phyloP scores from a whole-genome alignment of 2,113 vertebrate species.

The Carassius carassius region DNA sequence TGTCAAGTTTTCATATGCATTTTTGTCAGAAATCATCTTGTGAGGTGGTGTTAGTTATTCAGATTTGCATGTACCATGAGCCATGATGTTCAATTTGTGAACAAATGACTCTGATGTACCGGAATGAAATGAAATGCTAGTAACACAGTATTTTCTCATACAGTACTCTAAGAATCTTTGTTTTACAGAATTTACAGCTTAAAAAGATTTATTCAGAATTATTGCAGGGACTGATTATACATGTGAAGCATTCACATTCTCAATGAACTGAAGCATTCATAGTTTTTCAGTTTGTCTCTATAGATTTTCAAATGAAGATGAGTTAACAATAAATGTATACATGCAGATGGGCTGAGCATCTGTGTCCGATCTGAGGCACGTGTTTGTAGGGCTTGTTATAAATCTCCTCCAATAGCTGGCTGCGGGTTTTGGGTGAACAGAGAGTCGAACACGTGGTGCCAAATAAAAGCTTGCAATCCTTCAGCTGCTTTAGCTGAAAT shows the following conservation, averaged over 20 bases:
- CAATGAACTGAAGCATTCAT: not conserved
- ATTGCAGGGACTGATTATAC: too few species aligned
- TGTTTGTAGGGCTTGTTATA: not conserved
- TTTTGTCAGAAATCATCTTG: not conserved
- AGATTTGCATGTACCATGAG: not conserved
- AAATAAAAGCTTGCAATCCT: conserved; percentile 1
- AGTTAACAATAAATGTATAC: not conserved
- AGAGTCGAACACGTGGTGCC: conserved; percentile 2
- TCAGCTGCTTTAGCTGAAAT: not conserved
- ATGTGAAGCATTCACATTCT: too few species aligned
- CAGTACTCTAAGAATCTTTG: too few species aligned
- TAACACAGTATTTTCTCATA: too few species aligned
- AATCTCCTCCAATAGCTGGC: not conserved
- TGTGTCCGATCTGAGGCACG: not conserved
- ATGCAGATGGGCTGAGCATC: not conserved
- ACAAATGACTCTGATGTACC: not conserved
- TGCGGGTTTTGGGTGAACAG: not conserved
- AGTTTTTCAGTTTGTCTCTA: not conserved
- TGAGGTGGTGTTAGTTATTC: not conserved
- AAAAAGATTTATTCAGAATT: too few species aligned
- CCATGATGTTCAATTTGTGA: not conserved
- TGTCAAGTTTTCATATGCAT: not conserved
- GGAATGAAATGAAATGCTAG: too few species aligned
- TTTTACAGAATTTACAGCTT: too few species aligned
- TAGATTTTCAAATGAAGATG: not conserved